Evolutionary conservation across 2,797 vertebrate species (phyloP), one percentile per base, ranked within the genome.

Genomic region (Neosalanx taihuensis): DNA sequence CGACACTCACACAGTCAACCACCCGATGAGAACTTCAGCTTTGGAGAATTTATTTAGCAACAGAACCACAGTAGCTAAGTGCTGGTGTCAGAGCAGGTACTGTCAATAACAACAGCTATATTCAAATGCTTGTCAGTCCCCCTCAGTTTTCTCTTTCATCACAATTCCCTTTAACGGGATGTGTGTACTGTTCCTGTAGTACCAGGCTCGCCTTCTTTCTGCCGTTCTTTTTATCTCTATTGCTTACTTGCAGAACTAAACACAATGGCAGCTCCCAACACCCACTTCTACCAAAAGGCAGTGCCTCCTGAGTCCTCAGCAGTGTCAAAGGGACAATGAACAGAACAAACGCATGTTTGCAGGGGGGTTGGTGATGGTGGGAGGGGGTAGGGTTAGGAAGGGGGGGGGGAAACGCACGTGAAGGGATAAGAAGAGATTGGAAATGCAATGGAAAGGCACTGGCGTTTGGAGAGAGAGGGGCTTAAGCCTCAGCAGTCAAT

Each of bases 401-500:
- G 72, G 71, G 33, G 33, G 2, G 56, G 67, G 29, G 65, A 69
- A 73, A 67, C 18, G 46, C 58, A 29, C 13, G 72, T 65, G 61
- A 58, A 71, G 30, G 62, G n/a, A 49, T n/a, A 29, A 30, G 64
- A 53, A 15, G 59, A 62, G 72, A 66, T 71, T 76, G 75, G 70
- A 83, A 76, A 82, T 81, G 86, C 85, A 81, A 90, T 89, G 83
- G 88, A 91, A 91, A 89, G 85, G 85, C 84, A 80, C 82, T 88
- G 85, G 83, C 81, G 79, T 85, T 86, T 82, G 86, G 87, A 85
- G 84, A 89, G 86, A 87, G 82, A 86, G 86, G 83, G 87, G 82
- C 86, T 86, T 90, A 88, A 92, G 88, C 88, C 85, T 87, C 83
- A 79, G 85, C 88, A 88, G 91, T 90, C 88, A 91, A 91, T 90